Evolutionary conservation across 2,113 vertebrate genomes (phyloP), one percentile per base, ranked within the genome.

Genomic region (Atlantisia rogersi): DNA sequence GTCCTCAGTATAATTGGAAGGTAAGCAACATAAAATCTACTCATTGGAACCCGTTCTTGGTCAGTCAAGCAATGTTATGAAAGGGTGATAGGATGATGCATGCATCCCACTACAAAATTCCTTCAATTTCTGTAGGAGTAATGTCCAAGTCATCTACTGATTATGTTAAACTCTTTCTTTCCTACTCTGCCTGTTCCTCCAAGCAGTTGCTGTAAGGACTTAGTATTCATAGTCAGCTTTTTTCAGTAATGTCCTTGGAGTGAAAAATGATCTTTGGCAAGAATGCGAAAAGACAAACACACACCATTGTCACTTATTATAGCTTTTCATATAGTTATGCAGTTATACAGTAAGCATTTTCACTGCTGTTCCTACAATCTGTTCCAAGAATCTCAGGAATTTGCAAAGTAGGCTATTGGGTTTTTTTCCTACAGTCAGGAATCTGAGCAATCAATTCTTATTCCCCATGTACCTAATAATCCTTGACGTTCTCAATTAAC

Each of bases 331-430:
- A 91, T 62, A 5, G 12, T 86, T 78, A 80, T 15, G 9, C 25
- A 82, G 59, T 90, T 91, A 70, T 56, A 88, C 20, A 82, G 83
- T 93, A 94, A 93, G 90, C 88, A 92, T 81, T 97, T 97, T 92
- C 63, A 65, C 88, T 92, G 76, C 91, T 83, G 85, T 73, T 95
- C 52, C 64, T 88, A 59, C 84, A 78, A 2, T 77, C 82, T 90
- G 77, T 90, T 96, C 88, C 85, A 96, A 94, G 90, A 95, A 95
- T 93, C 93, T 95, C 62, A 84, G 65, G 81, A 95, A 94, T 94
- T 90, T 93, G 68, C 80, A 78, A 77, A 91, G 76, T 73, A 71
- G 91, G 84, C 69, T 94, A 77, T 39, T 87, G 70, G 8, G 5
- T 28, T 96, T 94, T 71, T 88, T 64, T 56, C 56, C 75, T 91